These are phyloP conservation scores for Perizoma affinitatum DNA, from an alignment of 2,888 invertebrate genomes.

Conservation along the genomic window DNA sequence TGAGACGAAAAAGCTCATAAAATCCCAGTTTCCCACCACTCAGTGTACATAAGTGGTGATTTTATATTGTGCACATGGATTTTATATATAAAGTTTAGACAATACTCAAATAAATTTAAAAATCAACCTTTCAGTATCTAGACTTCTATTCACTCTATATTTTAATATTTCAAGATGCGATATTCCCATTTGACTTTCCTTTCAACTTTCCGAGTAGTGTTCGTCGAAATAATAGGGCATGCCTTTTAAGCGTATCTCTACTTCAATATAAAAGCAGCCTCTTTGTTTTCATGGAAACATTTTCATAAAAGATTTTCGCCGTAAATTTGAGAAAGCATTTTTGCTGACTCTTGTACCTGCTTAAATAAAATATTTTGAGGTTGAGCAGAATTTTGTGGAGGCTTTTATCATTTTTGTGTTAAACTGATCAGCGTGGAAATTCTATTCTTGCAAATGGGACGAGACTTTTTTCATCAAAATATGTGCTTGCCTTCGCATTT, in stretches of 20 bases:
- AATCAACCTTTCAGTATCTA: too few species aligned
- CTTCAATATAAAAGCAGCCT: slow-evolving; percentile 2
- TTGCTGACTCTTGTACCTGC: slow-evolving; percentile 9
- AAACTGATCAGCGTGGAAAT: slow-evolving; percentile 7
- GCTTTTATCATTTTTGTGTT: slow-evolving; percentile 12
- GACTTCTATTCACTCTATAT: too few species aligned
- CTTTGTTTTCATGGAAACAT: slow-evolving; percentile 14
- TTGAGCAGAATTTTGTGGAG: slow-evolving; percentile 7
- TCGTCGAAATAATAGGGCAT: neutral
- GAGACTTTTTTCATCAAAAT: slow-evolving; percentile 1
- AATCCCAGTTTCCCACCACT: too few species aligned
- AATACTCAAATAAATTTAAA: too few species aligned
- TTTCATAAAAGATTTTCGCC: slow-evolving; percentile 12
- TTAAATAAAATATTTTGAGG: slow-evolving; percentile 19
- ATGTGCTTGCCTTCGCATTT: neutral
- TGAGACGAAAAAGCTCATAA: too few species aligned
- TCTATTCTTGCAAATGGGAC: slow-evolving; percentile 13
- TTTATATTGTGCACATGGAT: too few species aligned
- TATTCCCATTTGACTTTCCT: neutral
- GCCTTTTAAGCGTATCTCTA: neutral
- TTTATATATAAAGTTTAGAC: too few species aligned
- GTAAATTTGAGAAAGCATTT: slow-evolving; percentile 12
- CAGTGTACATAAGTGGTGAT: too few species aligned
- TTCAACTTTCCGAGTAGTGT: neutral
- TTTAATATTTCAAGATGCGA: too few species aligned